Conservation (phyloP, 2,888 invertebrate genomes). For the Dasysyrphus tricinctus region DNA sequence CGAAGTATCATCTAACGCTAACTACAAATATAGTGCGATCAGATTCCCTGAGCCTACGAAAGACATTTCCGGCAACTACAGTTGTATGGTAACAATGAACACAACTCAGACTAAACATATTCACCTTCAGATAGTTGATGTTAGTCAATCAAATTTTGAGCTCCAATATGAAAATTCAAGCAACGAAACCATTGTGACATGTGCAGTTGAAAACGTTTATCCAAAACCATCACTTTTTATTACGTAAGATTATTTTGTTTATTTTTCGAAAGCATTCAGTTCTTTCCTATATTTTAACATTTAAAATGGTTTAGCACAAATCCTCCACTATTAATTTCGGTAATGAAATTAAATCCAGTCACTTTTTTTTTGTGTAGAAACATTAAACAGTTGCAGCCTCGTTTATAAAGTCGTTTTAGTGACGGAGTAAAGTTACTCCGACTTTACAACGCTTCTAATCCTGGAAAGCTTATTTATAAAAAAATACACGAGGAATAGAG, state of each 20-base stretch:
- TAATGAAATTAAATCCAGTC: too few relatives aligned
- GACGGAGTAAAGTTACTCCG: too few relatives aligned
- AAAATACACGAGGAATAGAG: too few relatives aligned
- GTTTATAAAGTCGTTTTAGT: too few relatives aligned
- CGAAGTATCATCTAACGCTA: slow-evolving; percentile 35
- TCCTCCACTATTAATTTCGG: too few relatives aligned
- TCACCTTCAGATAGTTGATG: slow-evolving; percentile 60
- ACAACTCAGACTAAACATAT: slow-evolving; percentile 41
- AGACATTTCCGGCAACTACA: slow-evolving; percentile 57
- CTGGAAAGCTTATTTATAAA: too few relatives aligned
- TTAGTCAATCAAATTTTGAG: slow-evolving; percentile 45
- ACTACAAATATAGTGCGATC: slow-evolving; percentile 56
- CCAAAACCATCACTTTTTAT: slow-evolving; percentile 54
- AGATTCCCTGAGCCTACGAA: slow-evolving; percentile 47
- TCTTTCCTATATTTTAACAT: too few relatives aligned
- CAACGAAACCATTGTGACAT: slow-evolving; percentile 56
- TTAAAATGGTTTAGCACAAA: too few relatives aligned
- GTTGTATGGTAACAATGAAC: slow-evolving; percentile 50
- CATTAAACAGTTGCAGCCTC: too few relatives aligned
- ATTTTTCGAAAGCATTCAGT: background rate
- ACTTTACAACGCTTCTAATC: too few relatives aligned
- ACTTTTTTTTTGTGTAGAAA: too few relatives aligned
- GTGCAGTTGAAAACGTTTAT: slow-evolving; percentile 60
- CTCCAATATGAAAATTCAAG: slow-evolving; percentile 20
- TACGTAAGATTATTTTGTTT: slow-evolving; percentile 43